These are phyloP conservation scores for Polietes domitor DNA, from an alignment of 2,888 invertebrate species.

Conservation along the genomic window DNA sequence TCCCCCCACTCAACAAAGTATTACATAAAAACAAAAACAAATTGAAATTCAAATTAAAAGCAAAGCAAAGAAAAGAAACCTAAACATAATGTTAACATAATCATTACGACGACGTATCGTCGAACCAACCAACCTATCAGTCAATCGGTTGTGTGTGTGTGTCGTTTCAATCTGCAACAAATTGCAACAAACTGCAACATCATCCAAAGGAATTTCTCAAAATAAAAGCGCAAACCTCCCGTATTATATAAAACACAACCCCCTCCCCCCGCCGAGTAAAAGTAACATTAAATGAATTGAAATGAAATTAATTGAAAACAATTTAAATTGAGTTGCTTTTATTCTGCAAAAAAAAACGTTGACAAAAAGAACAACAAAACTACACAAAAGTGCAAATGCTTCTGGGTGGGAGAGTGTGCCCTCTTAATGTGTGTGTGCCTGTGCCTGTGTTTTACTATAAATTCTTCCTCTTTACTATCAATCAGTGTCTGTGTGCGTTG, in stretches of 20 bases:
- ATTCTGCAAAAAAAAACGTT: not conserved
- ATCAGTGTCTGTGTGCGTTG: too few relatives aligned
- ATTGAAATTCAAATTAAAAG: too few relatives aligned
- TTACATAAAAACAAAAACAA: constrained; percentile 12
- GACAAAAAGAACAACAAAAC: not conserved
- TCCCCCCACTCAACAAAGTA: constrained; percentile 32
- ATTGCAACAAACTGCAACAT: not conserved
- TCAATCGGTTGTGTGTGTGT: too few relatives aligned
- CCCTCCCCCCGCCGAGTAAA: too few relatives aligned
- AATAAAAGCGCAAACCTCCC: not conserved
- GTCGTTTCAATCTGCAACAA: not conserved
- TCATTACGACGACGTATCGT: not conserved
- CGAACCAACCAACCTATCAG: too few relatives aligned
- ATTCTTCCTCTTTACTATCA: not conserved
- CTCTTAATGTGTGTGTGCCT: not conserved
- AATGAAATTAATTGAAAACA: constrained; percentile 19
- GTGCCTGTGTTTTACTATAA: not conserved
- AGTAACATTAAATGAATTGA: not conserved
- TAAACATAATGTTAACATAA: not conserved
- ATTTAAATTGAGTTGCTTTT: constrained; percentile 5
- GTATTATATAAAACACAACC: constrained; percentile 25
- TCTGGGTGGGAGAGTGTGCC: not conserved
- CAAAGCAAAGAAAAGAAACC: too few relatives aligned
- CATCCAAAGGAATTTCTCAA: not conserved
- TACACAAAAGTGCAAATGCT: not conserved